Percentiles rank a stretch among this genome's conserved stretches.
phyloP scores from a whole-genome alignment of 2,113 vertebrate species.

The Hipposideros armiger region DNA sequence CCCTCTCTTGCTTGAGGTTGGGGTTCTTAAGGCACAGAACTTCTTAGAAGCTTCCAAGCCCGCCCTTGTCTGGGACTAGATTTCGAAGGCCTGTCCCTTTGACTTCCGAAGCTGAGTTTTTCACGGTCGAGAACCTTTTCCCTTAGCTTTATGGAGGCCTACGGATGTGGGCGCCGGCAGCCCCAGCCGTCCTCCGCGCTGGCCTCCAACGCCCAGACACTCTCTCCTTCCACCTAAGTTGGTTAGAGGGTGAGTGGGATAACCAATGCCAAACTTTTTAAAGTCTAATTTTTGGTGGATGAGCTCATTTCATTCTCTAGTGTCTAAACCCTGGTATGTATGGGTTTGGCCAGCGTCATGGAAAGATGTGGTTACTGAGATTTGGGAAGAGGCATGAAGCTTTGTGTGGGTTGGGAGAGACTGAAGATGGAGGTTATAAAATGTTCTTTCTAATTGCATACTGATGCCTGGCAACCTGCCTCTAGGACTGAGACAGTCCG shows the following conservation, averaged over 20 bases:
- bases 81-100: background rate
- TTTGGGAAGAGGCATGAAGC: slow-evolving; percentile 58
- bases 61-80: background rate
- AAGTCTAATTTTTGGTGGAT: slow-evolving; percentile 73
- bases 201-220: background rate
- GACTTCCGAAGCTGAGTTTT: slow-evolving; percentile 29
- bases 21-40: background rate
- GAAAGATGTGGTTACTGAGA: slow-evolving; percentile 79
- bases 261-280: slow-evolving; percentile 49
- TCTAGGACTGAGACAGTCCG: background rate
- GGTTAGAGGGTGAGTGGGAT: slow-evolving; percentile 50
- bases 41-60: background rate
- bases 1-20: background rate
- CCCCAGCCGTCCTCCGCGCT: background rate
- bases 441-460: slow-evolving; percentile 68
- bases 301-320: slow-evolving; percentile 74
- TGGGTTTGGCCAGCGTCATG: slow-evolving; percentile 72
- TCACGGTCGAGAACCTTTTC: background rate
- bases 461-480: slow-evolving; percentile 65
- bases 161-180: background rate
- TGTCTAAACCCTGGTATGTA: slow-evolving; percentile 67
- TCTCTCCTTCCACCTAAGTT: slow-evolving; percentile 21
- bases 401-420: slow-evolving; percentile 67
- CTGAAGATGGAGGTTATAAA: slow-evolving; percentile 46
- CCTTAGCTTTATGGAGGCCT: background rate